A percentile compares a stretch with the other conserved stretches of the same genome.
These are phyloP conservation scores for Hycleus phaleratus DNA, from an alignment of 1,140 invertebrate species.

Conservation along the genomic window DNA sequence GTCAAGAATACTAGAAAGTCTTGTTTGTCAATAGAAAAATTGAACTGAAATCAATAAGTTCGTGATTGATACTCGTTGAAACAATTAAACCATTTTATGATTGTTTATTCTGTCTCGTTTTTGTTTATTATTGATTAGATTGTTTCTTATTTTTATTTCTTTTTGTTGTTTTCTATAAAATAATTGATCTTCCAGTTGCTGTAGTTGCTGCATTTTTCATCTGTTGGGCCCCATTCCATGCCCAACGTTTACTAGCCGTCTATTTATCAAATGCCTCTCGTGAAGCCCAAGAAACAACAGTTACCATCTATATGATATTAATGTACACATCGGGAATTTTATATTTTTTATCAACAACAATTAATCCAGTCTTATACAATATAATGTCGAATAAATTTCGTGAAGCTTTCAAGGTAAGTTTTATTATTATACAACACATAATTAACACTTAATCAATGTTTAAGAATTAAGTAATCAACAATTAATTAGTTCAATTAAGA, in stretches of 20 bases:
- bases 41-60: too few species aligned
- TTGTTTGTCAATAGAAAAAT: too few species aligned
- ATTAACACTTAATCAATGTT: neutral
- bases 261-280: slow-evolving; percentile 42
- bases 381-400: slow-evolving; percentile 84
- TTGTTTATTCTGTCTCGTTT: too few species aligned
- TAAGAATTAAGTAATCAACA: neutral
- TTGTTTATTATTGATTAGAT: too few species aligned
- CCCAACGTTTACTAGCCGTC: slow-evolving; percentile 71
- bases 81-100: too few species aligned
- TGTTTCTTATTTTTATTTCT: neutral
- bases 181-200: slow-evolving; percentile 60
- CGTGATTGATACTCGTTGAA: too few species aligned
- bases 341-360: slow-evolving; percentile 65
- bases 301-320: slow-evolving; percentile 52
- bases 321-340: slow-evolving; percentile 63
- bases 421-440: neutral
- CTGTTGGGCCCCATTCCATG: slow-evolving; percentile 92
- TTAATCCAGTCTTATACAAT: slow-evolving; percentile 80
- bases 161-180: slow-evolving; percentile 12
- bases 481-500: too few species aligned
- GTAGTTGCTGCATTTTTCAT: slow-evolving; percentile 91
- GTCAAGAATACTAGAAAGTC: too few species aligned
- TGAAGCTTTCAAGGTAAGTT: slow-evolving; percentile 68
- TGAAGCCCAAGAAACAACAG: slow-evolving; percentile 30